phyloP scores from a whole-genome alignment of 2,113 vertebrate species.

The Emydura subglobosa region DNA sequence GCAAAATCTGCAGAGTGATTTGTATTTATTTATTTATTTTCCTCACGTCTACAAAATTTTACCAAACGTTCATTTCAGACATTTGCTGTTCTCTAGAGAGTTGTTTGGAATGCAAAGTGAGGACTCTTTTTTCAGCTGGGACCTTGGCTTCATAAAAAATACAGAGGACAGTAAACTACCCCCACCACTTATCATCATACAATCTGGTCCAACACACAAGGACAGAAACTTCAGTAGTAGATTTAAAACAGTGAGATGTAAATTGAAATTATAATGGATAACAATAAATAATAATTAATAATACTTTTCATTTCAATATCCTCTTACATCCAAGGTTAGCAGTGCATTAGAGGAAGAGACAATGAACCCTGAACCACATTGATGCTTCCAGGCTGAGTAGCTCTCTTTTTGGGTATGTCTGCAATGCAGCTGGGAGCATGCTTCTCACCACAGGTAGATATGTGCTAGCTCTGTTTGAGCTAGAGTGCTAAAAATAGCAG shows the following conservation, averaged over 20 bases:
- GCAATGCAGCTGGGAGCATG: not conserved
- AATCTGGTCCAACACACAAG: slow-evolving; percentile 71
- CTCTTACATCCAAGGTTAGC: slow-evolving; percentile 16
- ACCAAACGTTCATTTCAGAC: slow-evolving; percentile 59
- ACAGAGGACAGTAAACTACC: slow-evolving; percentile 30
- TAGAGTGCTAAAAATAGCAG: not conserved
- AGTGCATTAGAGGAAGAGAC: slow-evolving; percentile 40
- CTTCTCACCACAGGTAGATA: not conserved
- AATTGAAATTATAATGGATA: slow-evolving; percentile 50
- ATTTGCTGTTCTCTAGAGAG: slow-evolving; percentile 44
- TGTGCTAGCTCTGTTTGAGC: not conserved
- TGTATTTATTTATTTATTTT: slow-evolving; percentile 59
- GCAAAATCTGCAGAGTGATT: slow-evolving; percentile 41
- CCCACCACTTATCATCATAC: slow-evolving; percentile 77
- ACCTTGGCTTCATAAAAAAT: slow-evolving; percentile 49
- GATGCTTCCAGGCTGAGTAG: not conserved
- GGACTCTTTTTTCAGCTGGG: slow-evolving; percentile 42
- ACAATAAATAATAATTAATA: slow-evolving; percentile 50
- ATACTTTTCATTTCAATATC: slow-evolving; percentile 32
- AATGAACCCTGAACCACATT: not conserved
- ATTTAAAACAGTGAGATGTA: slow-evolving; percentile 76
- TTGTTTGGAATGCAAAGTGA: slow-evolving; percentile 61
- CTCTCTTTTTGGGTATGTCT: not conserved
- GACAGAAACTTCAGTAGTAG: slow-evolving; percentile 77
- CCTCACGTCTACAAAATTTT: slow-evolving; percentile 38